Evolutionary conservation across 2,113 vertebrate species (phyloP), one percentile per base, ranked within the genome.

Genomic region (Panthera uncia): DNA sequence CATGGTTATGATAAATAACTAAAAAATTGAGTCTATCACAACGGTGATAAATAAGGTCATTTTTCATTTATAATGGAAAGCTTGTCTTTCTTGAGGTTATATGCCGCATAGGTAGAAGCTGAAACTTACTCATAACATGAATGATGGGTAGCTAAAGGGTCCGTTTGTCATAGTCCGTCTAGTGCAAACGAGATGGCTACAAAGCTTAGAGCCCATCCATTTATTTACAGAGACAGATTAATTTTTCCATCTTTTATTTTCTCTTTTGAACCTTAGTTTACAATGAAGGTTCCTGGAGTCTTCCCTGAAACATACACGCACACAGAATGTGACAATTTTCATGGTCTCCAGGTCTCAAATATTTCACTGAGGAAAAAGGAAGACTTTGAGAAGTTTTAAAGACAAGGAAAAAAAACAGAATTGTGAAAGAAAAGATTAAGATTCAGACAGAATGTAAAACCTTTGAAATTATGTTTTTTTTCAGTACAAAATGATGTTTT

Each of bases 31-130:
- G 33, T 84, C 79, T 50, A 94, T 95, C 69, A 98, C 90, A 92
- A 7, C 10, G 31, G 16, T 48, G 69, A 96, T 66, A 11, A 89
- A 97, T 97, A 76, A 50, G 25, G 45, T 33, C 91, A 84, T 98
- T 97, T 97, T 98, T 98, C 90, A 76, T 83, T 86, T 98, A 31
- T 95, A 98, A 97, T 94, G 80, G 89, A 96, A 98, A 88, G 27
- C 12, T 76, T 95, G 80, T 97, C 96, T 97, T 31, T 93, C 95
- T 97, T 93, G 86, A 80, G 52, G 33, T 93, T 92, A 48, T 81
- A 29, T 66, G 83, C 31, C 41, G 96, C 33, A 4, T 5, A 79
- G 84, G n/a, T 97, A 68, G 61, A 97, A 86, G 29, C 73, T 92
- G 57, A 84, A 84, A 68, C 15, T 98, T 96, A 79, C 50, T 97